Percentiles rank a stretch among this genome's conserved stretches.
Evolutionary conservation across 2,888 invertebrate species (phyloP).

Genomic region (Diadegma fenestrale): DNA sequence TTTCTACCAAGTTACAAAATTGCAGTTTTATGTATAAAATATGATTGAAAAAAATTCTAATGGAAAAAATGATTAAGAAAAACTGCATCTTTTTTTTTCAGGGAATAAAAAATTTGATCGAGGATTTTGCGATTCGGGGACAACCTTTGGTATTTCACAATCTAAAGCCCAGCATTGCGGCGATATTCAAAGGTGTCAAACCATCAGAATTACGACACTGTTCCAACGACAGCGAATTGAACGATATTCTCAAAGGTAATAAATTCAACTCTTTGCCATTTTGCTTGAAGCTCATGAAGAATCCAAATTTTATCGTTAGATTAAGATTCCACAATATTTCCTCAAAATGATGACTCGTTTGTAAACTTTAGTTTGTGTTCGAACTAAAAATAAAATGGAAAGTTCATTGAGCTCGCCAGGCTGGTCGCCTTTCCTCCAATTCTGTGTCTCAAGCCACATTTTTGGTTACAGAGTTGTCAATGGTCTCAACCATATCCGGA

Average conservation of each 20-base stretch:
- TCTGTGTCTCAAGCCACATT: not conserved
- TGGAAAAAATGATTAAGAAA: not conserved
- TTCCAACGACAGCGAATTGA: slow-evolving; percentile 86
- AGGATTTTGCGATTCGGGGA: slow-evolving; percentile 87
- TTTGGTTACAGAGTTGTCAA: slow-evolving; percentile 73
- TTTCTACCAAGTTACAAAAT: no score
- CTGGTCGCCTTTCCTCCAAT: not conserved
- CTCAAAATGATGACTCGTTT: not conserved
- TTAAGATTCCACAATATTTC: not conserved
- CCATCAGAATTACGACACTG: slow-evolving; percentile 87
- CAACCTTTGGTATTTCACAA: slow-evolving; percentile 87
- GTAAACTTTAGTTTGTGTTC: not conserved
- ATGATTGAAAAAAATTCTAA: no score
- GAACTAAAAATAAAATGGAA: not conserved
- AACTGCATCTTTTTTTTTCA: slow-evolving; percentile 78
- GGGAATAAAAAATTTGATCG: slow-evolving; percentile 88
- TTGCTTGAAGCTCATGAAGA: not conserved
- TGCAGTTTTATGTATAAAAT: no score
- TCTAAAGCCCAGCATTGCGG: slow-evolving; percentile 87
- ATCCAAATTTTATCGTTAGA: not conserved
- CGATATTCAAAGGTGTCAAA: slow-evolving; percentile 87
- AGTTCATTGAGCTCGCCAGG: not conserved
- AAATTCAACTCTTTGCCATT: slow-evolving; percentile 28
- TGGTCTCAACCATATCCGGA: slow-evolving; percentile 67
- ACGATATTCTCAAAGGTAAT: slow-evolving; percentile 86